phyloP scores from a whole-genome alignment of 2,888 invertebrate species.

The Charanyca ferruginea region DNA sequence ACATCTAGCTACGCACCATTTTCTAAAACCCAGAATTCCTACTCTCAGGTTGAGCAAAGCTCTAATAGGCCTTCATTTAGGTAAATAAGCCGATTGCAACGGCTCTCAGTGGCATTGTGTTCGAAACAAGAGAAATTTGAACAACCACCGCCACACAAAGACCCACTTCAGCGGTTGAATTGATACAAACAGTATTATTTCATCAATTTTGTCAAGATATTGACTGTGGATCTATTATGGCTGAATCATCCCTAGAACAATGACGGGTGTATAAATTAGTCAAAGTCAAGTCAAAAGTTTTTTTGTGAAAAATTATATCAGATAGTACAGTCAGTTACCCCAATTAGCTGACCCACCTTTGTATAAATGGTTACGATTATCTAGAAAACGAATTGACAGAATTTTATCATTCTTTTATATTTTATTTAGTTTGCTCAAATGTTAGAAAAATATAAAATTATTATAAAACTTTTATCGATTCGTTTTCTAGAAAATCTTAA shows the following conservation, averaged over 20 bases:
- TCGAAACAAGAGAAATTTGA: constrained; percentile 33
- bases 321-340: too few relatives aligned
- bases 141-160: constrained; percentile 43
- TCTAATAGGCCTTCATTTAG: constrained; percentile 45
- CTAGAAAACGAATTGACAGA: too few relatives aligned
- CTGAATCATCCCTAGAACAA: too few relatives aligned
- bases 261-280: neutral
- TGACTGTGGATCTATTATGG: neutral
- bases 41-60: constrained; percentile 34
- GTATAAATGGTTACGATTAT: too few relatives aligned
- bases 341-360: too few relatives aligned
- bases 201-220: constrained; percentile 15
- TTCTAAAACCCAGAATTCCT: constrained; percentile 6
- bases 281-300: too few relatives aligned
- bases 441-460: too few relatives aligned
- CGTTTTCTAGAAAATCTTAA: too few relatives aligned
- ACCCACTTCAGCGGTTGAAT: constrained; percentile 37
- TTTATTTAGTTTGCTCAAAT: too few relatives aligned
- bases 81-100: constrained; percentile 49
- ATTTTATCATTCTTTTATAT: too few relatives aligned
- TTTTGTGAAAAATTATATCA: too few relatives aligned
- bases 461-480: too few relatives aligned
- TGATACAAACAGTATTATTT: constrained; percentile 49
- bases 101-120: constrained; percentile 39
- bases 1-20: constrained; percentile 15